Percentiles rank a stretch among this genome's conserved stretches.
phyloP scores from a whole-genome alignment of 2,888 invertebrate species.

The Nephrotoma guestfalica region DNA sequence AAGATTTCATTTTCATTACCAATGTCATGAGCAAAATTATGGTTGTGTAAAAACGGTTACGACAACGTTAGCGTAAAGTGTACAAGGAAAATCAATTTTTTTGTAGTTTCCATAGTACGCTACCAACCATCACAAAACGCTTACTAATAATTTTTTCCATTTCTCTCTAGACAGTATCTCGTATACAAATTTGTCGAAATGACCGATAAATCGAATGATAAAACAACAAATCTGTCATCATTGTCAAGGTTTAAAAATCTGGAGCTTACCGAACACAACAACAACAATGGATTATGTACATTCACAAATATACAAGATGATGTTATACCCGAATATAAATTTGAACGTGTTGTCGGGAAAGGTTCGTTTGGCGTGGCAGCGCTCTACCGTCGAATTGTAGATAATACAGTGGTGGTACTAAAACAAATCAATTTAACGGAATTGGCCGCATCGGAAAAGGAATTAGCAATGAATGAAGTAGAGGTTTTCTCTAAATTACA shows the following conservation, averaged over 20 bases:
- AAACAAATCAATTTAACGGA: conserved; percentile 61
- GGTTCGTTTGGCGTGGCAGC: conserved; percentile 59
- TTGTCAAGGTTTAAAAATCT: background rate
- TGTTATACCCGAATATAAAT: conserved; percentile 19
- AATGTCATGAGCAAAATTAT: background rate
- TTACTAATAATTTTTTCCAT: background rate
- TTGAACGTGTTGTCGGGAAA: conserved; percentile 28
- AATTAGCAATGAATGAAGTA: conserved; percentile 54
- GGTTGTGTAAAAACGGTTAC: background rate
- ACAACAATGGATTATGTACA: background rate
- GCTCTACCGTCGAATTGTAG: conserved; percentile 45
- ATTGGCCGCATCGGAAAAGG: conserved; percentile 46
- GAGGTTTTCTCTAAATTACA: conserved; percentile 52
- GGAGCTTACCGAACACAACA: background rate
- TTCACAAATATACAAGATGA: background rate
- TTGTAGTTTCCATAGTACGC: background rate
- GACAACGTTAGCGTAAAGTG: background rate
- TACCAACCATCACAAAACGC: background rate
- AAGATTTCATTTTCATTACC: background rate
- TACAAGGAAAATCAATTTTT: background rate
- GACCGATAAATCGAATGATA: background rate
- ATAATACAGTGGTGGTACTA: conserved; percentile 50
- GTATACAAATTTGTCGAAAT: background rate
- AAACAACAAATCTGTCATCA: background rate
- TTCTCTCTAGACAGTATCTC: background rate